phyloP scores from a whole-genome alignment of 2,888 invertebrate species.

The Graphium colonna region DNA sequence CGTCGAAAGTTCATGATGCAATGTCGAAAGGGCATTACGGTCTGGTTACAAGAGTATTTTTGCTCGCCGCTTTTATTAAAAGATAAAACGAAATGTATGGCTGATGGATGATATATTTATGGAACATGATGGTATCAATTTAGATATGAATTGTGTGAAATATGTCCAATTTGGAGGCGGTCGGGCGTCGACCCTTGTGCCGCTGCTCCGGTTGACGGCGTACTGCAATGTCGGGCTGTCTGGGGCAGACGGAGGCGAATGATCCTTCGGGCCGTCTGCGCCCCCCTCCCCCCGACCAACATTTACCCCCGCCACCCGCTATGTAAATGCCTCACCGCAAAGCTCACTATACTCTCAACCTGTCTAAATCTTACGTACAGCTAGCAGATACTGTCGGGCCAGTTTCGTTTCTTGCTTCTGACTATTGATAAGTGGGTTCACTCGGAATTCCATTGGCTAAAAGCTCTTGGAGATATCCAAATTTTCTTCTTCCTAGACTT shows the following conservation, averaged over 20 bases:
- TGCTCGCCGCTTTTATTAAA: too few species aligned
- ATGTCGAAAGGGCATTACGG: not conserved
- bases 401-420: too few species aligned
- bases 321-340: too few species aligned
- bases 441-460: too few species aligned
- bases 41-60: not conserved
- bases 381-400: too few species aligned
- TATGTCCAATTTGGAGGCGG: slow-evolving; percentile 5
- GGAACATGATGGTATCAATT: not conserved
- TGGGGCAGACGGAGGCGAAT: slow-evolving; percentile 9
- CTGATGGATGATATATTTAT: not conserved
- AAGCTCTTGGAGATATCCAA: too few species aligned
- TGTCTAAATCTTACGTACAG: too few species aligned
- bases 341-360: too few species aligned
- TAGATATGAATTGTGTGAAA: not conserved
- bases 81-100: not conserved
- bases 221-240: not conserved
- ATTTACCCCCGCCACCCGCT: too few species aligned
- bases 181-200: slow-evolving; percentile 24
- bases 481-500: too few species aligned
- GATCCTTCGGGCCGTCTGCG: not conserved
- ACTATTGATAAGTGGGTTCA: too few species aligned
- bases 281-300: too few species aligned
- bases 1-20: not conserved
- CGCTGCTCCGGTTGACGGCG: slow-evolving; percentile 1